phyloP scores from a whole-genome alignment of 2,797 vertebrate species.

The Percopsis omiscomaycus region DNA sequence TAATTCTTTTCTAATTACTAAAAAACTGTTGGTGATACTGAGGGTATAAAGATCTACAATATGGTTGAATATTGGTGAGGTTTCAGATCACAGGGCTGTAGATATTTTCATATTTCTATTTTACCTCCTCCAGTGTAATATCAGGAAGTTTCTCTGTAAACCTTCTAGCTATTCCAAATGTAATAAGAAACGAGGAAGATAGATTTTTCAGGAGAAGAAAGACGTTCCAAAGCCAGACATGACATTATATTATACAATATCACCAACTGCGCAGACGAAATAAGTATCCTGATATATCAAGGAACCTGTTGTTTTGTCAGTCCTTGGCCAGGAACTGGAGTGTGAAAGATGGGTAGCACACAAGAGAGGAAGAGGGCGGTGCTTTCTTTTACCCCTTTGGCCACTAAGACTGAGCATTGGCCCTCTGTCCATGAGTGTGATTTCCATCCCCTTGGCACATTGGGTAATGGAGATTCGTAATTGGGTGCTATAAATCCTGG shows the following conservation, averaged over 20 bases:
- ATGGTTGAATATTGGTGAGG: too few species aligned
- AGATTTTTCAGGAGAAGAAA: not conserved
- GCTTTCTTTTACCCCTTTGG: slow-evolving; percentile 48
- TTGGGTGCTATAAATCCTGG: slow-evolving; percentile 81
- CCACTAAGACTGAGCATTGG: slow-evolving; percentile 29
- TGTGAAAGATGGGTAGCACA: slow-evolving; percentile 39
- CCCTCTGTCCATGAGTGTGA: slow-evolving; percentile 60
- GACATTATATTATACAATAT: not conserved
- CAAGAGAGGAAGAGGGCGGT: slow-evolving; percentile 33
- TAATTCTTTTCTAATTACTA: not conserved
- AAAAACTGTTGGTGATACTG: too few species aligned
- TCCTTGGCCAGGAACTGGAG: slow-evolving; percentile 27
- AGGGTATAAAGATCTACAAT: too few species aligned
- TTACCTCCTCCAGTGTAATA: not conserved
- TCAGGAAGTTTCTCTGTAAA: slow-evolving; percentile 1
- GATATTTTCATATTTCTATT: too few species aligned
- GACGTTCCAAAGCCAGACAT: slow-evolving; percentile 1
- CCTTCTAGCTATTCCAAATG: slow-evolving; percentile 12
- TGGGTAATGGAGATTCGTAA: slow-evolving; percentile 78
- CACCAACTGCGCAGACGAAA: slow-evolving; percentile 3
- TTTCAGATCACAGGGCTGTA: too few species aligned
- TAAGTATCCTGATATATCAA: slow-evolving; percentile 27
- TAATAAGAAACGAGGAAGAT: not conserved
- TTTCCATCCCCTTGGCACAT: slow-evolving; percentile 62
- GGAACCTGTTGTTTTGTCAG: slow-evolving; percentile 33